These are phyloP conservation scores for Cryptoprocta ferox DNA, from an alignment of 2,797 vertebrate genomes.

Conservation along the genomic window DNA sequence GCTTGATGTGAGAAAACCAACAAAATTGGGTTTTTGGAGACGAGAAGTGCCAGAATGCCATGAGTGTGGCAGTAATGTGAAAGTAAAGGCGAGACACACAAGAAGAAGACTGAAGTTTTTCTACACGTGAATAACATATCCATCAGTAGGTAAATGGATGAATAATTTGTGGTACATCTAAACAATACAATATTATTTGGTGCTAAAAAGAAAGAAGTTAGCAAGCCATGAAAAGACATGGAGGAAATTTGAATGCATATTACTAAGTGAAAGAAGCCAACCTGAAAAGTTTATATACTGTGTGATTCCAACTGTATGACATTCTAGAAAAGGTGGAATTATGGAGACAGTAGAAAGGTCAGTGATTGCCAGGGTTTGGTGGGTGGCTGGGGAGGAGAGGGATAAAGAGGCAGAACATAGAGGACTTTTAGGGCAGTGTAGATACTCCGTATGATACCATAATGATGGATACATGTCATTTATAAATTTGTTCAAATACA, in stretches of 20 bases:
- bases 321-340: neutral
- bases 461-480: neutral
- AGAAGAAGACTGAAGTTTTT: neutral
- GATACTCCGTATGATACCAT: neutral
- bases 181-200: neutral
- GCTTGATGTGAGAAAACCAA: neutral
- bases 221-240: neutral
- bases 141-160: neutral
- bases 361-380: neutral
- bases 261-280: neutral
- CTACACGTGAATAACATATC: neutral
- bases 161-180: neutral
- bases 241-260: neutral
- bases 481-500: neutral
- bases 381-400: neutral
- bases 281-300: neutral
- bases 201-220: neutral
- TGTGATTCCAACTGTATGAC: neutral
- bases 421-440: neutral
- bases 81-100: neutral
- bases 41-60: neutral
- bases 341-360: neutral
- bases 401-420: neutral
- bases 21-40: neutral
- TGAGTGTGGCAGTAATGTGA: neutral